Conservation (phyloP, 2,888 invertebrate genomes). For the Pyrrhia umbra region DNA sequence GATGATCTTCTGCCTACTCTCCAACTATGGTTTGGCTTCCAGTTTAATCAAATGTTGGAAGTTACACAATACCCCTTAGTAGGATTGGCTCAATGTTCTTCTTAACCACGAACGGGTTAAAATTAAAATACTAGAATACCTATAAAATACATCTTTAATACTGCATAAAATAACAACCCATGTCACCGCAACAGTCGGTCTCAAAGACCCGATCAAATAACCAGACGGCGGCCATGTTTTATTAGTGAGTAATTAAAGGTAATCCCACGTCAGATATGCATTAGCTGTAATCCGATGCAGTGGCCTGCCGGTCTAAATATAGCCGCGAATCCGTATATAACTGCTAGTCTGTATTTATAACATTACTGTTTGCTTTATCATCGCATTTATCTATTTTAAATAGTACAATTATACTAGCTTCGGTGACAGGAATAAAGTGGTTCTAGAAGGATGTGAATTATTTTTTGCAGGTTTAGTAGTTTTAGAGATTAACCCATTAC, state of each 20-base stretch:
- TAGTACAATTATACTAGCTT: too few relatives aligned
- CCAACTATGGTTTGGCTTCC: too few relatives aligned
- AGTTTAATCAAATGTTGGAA: too few relatives aligned
- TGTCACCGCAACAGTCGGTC: constrained; percentile 9
- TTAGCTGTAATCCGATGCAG: constrained; percentile 61
- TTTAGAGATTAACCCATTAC: too few relatives aligned
- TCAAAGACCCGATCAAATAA: constrained; percentile 35
- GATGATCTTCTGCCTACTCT: too few relatives aligned
- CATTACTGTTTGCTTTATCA: neutral
- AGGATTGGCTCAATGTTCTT: too few relatives aligned
- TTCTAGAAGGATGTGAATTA: too few relatives aligned
- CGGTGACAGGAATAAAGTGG: too few relatives aligned
- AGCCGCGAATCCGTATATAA: constrained; percentile 12
- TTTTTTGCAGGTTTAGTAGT: too few relatives aligned
- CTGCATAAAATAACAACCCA: neutral
- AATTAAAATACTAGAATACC: too few relatives aligned
- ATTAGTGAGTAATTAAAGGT: constrained; percentile 53
- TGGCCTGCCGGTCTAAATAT: constrained; percentile 42
- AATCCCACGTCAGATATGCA: constrained; percentile 57
- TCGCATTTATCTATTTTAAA: neutral
- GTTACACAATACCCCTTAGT: too few relatives aligned
- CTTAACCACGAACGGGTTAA: too few relatives aligned
- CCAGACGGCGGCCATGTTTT: constrained; percentile 35
- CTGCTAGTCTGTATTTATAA: constrained; percentile 13
- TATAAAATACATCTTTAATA: neutral